Evolutionary conservation across 2,113 vertebrate species (phyloP), one percentile per base, ranked within the genome.

Genomic region (Fulmarus glacialis): DNA sequence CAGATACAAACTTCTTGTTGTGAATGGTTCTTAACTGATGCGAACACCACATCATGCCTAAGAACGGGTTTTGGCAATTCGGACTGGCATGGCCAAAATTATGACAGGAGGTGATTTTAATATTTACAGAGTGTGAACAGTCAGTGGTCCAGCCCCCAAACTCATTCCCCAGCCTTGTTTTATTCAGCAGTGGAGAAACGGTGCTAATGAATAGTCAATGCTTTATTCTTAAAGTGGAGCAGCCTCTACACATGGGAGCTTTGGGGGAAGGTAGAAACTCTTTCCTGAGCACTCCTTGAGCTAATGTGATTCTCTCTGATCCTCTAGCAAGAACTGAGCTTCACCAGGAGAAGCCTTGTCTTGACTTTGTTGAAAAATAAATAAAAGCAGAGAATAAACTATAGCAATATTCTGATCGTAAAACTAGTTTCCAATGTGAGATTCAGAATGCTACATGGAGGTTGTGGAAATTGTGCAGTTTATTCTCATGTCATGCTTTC

Each of bases 61-160:
- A n/a, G 48, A 67, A 42, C 0, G 0, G 5, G 10, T 52, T 90
- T 53, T 74, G 50, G 11, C 17, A 30, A 14, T 87, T 91, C 48
- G 47, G 27, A 19, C 4, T 36, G 22, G 1, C 13, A 63, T 5
- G 34, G 55, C 9, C 59, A 45, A 78, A 91, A 78, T 20, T 1
- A 4, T 45, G 11, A 6, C 60, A 70, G 83, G 68, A 64, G 2
- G 11, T 34, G 19, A 45, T 53, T 87, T 78, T 50, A 73, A 60
- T 29, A 3, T 56, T 73, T 74, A 26, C 43, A 12, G n/a, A 67
- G 8, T 34, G 17, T 91, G 58, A 91, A 36, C 0, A 0, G 5
- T 4, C 55, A 36, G 34, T 62, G 56, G 12, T 40, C 19, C 48
- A 66, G 30, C 14, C 34, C 11, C n/a, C 8, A 67, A 4, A 32